Base-by-base conservation (phyloP, 2,797 vertebrate species). In the Phoxinus dragarum region DNA sequence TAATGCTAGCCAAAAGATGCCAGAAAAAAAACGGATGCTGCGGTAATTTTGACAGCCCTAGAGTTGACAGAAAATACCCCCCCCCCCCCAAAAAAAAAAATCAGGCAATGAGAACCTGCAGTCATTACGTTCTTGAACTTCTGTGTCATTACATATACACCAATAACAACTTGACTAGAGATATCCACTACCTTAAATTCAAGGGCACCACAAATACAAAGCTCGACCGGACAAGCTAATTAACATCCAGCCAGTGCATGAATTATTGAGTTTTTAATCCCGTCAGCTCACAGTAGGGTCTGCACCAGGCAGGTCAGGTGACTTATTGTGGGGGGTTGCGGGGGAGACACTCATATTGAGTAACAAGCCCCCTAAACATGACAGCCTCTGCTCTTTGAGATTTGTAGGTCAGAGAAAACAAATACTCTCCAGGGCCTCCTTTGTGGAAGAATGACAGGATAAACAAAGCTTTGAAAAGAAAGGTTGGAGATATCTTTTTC, bases 191-290 rank as follows among this genome's bases (percentile, higher is more conserved):
- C 11, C 66, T 78, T 68, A 61, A 81, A 66, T 42, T 77, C 67
- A 27, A 72, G 59, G 81, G 52, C 64, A 79, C 44, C 19, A 42
- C 31, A 80, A 85, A 44, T 84, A 86, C 88, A 84, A 87, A 86
- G 47, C 23, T 12, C 17, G n/a, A 81, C 81, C 59, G 80, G 88
- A 92, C 84, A 86, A 86, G 81, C 90, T 90, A 78, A 87, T 90
- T 88, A 90, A 74, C 42, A 80, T 88, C 88, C 81, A 86, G 74
- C 69, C 79, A 44, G 47, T 76, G 87, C 88, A 90, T 92, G 59
- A 87, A 92, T 91, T 90, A 92, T 90, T 92, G 83, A 90, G 67
- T 83, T 87, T 88, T 90, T 90, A 90, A 90, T 91, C 84, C 88
- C 56, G 34, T 49, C 84, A 69, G 82, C 69, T 77, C 47, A 86